Conservation (phyloP, 2,888 invertebrate species). For the Sturmia bella region DNA sequence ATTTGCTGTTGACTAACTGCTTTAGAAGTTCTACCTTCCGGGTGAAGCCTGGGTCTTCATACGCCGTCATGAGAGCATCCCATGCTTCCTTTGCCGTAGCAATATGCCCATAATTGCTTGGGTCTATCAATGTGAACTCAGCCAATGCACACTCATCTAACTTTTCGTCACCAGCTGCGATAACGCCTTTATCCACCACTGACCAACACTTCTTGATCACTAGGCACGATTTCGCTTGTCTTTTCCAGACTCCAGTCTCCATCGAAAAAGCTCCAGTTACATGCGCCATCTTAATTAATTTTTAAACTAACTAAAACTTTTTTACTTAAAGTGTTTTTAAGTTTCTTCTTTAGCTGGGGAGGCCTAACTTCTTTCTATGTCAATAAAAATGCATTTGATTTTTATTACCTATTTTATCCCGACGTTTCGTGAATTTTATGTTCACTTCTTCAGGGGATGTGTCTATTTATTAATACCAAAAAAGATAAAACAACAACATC, state of each 20-base stretch:
- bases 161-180: background rate
- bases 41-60: slow-evolving; percentile 21
- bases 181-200: background rate
- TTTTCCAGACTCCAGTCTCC: slow-evolving; percentile 13
- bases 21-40: slow-evolving; percentile 18
- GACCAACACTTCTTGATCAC: slow-evolving; percentile 5
- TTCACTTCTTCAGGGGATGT: no score
- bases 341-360: no score
- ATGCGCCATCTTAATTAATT: background rate
- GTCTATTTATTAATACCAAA: no score
- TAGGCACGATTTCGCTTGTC: slow-evolving; percentile 25
- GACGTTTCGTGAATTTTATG: no score
- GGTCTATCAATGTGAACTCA: slow-evolving; percentile 4
- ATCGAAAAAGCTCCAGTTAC: slow-evolving; percentile 7
- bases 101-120: slow-evolving; percentile 22
- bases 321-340: no score
- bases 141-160: background rate
- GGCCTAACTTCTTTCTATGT: no score
- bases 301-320: no score
- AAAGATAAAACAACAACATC: no score
- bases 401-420: no score
- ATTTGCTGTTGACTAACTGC: background rate
- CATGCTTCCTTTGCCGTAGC: slow-evolving; percentile 8
- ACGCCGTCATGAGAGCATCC: slow-evolving; percentile 18
- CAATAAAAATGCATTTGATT: no score